Conservation (phyloP, 2,888 invertebrate species). For the Torymus auratus region DNA sequence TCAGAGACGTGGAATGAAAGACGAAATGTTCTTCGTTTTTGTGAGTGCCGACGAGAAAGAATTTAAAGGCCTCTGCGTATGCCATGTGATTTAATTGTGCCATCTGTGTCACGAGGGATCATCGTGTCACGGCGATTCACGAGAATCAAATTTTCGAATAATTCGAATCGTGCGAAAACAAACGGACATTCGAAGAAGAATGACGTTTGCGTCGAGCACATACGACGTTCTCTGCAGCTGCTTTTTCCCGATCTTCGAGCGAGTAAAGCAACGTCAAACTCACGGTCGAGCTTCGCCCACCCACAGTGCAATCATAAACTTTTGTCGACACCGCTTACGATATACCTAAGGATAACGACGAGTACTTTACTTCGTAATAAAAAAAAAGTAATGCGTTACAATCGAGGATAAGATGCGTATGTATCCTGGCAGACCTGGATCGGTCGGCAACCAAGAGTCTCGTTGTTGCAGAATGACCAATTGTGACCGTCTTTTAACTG, state of each 20-base stretch:
- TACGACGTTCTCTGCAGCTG: neutral
- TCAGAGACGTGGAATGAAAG: neutral
- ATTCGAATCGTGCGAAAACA: neutral
- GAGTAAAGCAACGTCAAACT: neutral
- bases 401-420: neutral
- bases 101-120: constrained; percentile 67
- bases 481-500: too few species aligned
- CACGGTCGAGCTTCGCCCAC: constrained; percentile 25
- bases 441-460: too few species aligned
- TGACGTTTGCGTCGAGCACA: neutral
- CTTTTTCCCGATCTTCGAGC: neutral
- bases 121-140: constrained; percentile 49
- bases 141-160: constrained; percentile 53
- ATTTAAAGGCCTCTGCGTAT: constrained; percentile 60
- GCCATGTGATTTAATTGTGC: constrained; percentile 72
- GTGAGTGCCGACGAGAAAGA: constrained; percentile 18
- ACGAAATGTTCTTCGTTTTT: neutral
- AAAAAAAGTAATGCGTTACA: neutral
- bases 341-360: too few species aligned
- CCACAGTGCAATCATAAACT: constrained; percentile 22
- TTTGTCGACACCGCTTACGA: constrained; percentile 9
- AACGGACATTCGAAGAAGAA: neutral
- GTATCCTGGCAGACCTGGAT: constrained; percentile 9
- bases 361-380: too few species aligned
- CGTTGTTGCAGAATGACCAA: too few species aligned